phyloP scores from a whole-genome alignment of 2,113 vertebrate genomes.

The Saccopteryx leptura region DNA sequence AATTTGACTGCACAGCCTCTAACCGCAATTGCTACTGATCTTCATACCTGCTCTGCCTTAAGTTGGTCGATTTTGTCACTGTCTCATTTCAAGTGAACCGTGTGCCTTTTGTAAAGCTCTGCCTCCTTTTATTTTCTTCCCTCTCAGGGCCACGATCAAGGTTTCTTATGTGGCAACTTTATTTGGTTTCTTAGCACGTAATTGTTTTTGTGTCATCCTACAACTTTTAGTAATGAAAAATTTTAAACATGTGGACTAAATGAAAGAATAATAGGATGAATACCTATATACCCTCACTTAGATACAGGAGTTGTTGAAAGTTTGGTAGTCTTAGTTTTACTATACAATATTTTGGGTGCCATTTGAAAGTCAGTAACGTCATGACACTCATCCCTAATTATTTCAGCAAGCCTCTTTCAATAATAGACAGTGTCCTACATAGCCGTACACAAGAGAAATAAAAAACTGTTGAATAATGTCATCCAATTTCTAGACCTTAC shows the following conservation, averaged over 20 bases:
- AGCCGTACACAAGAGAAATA: not conserved
- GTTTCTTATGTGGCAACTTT: not conserved
- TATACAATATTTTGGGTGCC: not conserved
- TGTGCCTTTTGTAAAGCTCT: not conserved
- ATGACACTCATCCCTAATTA: not conserved
- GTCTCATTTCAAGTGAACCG: constrained; percentile 3
- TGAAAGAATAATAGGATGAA: not conserved
- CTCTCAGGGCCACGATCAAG: not conserved
- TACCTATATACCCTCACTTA: not conserved
- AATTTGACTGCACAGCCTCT: not conserved
- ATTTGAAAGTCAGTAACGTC: not conserved
- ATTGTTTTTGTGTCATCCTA: not conserved
- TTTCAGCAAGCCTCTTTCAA: not conserved
- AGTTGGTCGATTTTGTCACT: not conserved
- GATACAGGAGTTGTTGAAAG: not conserved
- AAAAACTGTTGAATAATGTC: not conserved
- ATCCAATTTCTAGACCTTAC: not conserved
- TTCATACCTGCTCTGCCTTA: not conserved
- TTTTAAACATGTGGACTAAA: not conserved
- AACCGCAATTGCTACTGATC: not conserved
- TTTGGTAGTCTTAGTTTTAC: constrained; percentile 15
- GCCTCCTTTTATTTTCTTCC: constrained; percentile 6
- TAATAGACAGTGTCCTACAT: not conserved
- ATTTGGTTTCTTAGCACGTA: not conserved
- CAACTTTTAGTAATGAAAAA: not conserved